Evolutionary conservation across 2,113 vertebrate species (phyloP).

Genomic region (Formicarius rufipectus): DNA sequence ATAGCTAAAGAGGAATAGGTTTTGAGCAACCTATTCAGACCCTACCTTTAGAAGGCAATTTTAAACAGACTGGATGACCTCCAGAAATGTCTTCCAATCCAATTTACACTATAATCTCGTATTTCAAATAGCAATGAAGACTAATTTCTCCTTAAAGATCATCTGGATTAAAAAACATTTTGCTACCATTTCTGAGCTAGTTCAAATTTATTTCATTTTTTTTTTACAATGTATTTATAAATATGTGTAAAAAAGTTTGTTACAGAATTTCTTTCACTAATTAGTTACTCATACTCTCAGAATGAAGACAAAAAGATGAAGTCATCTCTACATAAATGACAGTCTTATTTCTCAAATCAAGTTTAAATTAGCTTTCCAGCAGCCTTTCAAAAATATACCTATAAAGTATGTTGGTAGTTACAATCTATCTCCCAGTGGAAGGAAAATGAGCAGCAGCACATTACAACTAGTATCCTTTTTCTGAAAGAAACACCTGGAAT

Average conservation of each 20-base stretch:
- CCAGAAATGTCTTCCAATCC: neutral
- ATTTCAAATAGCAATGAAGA: neutral
- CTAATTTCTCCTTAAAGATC: neutral
- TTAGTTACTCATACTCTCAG: neutral
- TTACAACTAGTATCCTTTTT: neutral
- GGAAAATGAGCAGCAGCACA: neutral
- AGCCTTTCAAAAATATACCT: neutral
- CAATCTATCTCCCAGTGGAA: neutral
- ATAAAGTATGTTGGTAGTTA: neutral
- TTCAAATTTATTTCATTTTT: neutral
- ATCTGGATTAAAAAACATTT: neutral
- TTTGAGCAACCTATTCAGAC: neutral
- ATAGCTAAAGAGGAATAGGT: neutral
- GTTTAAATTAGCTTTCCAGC: neutral
- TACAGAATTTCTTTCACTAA: neutral
- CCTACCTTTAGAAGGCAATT: neutral
- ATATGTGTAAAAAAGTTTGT: neutral
- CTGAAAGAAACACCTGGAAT: neutral
- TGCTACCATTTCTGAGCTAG: neutral
- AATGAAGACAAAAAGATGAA: neutral
- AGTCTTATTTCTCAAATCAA: neutral
- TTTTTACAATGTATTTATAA: neutral
- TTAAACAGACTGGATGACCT: neutral
- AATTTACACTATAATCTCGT: neutral
- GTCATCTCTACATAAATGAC: neutral